These are phyloP conservation scores for Lepidocyrtoides sp. DNA, from an alignment of 2,888 invertebrate genomes.

Conservation along the genomic window DNA sequence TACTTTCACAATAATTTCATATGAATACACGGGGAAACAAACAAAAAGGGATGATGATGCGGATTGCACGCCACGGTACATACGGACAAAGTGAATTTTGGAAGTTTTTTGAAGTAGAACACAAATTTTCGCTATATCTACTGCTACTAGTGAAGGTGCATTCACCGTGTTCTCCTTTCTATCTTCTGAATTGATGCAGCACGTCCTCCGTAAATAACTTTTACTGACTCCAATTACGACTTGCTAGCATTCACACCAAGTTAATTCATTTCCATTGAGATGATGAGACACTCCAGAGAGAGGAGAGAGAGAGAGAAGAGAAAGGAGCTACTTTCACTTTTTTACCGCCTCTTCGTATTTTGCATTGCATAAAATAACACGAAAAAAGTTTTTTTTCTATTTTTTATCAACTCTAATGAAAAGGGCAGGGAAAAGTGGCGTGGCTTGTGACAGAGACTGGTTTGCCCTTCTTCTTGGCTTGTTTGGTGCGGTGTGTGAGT, in stretches of 20 bases:
- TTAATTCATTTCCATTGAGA: conserved; percentile 56
- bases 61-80: conserved; percentile 14
- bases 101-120: neutral
- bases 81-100: conserved; percentile 20
- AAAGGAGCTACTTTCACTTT: conserved; percentile 39
- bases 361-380: conserved; percentile 2
- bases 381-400: conserved; percentile 26
- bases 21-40: conserved; percentile 24
- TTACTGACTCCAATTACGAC: conserved; percentile 56
- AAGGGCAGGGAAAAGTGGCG: conserved; percentile 54
- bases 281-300: conserved; percentile 41
- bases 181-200: neutral
- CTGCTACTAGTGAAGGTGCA: no score
- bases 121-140: neutral
- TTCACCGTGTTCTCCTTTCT: neutral
- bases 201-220: conserved; percentile 37
- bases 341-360: neutral
- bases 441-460: conserved; percentile 62
- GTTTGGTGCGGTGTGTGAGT: neutral
- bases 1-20: conserved; percentile 38
- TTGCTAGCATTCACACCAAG: conserved; percentile 49
- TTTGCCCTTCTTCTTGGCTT: conserved; percentile 32
- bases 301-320: neutral
- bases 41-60: conserved; percentile 12
- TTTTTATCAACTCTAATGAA: conserved; percentile 70